A percentile compares a stretch with the other conserved stretches of the same genome.
Evolutionary conservation across 2,797 vertebrate genomes (phyloP).

Genomic region (Fistularia commersonii): DNA sequence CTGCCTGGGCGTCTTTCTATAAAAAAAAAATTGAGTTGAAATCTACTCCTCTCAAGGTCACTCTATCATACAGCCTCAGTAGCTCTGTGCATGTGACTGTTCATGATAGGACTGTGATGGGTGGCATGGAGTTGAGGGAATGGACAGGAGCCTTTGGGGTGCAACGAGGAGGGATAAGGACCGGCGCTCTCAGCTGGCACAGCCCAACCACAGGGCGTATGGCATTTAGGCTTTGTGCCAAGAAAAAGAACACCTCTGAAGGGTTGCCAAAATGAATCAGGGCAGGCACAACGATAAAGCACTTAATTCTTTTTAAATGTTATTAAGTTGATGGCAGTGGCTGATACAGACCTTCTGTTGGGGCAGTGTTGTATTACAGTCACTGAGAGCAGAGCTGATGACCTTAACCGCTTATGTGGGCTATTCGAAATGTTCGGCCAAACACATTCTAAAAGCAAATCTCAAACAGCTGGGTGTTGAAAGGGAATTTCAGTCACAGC

Average conservation of each 20-base stretch:
- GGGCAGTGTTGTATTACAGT: constrained; percentile 53
- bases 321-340: constrained; percentile 72
- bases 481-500: constrained; percentile 56
- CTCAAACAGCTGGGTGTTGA: constrained; percentile 66
- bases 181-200: constrained; percentile 68
- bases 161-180: constrained; percentile 44
- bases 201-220: constrained; percentile 48
- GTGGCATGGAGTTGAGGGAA: constrained; percentile 11
- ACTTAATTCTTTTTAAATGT: constrained; percentile 76
- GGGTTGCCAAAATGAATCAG: constrained; percentile 59
- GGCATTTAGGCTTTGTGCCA: constrained; percentile 69
- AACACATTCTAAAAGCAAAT: constrained; percentile 62
- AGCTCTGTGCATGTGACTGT: constrained; percentile 34
- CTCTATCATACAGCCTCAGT: constrained; percentile 23
- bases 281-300: constrained; percentile 56
- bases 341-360: constrained; percentile 49
- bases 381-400: constrained; percentile 54
- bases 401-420: constrained; percentile 61
- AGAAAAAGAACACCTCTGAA: constrained; percentile 63
- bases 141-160: constrained; percentile 13
- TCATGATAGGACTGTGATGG: constrained; percentile 21
- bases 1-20: constrained; percentile 18
- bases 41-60: constrained; percentile 47
- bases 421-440: constrained; percentile 55
- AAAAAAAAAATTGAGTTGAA: constrained; percentile 5